These are phyloP conservation scores for Aspidiotus rigidus DNA, from an alignment of 2,888 invertebrate genomes.

Conservation along the genomic window DNA sequence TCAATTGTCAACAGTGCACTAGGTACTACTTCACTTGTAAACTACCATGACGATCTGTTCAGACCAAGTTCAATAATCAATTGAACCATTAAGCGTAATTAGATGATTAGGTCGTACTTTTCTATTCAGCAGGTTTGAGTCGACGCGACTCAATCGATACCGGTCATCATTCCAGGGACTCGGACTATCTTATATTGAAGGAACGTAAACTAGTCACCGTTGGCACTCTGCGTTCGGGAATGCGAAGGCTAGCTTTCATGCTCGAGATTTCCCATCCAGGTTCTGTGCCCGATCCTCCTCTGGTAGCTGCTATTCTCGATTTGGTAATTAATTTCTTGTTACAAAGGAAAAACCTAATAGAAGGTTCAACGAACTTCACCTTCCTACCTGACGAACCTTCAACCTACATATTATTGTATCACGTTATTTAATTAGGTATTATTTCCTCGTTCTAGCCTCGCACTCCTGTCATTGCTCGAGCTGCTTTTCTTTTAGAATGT, in stretches of 20 bases:
- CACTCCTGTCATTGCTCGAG: slow-evolving; percentile 86
- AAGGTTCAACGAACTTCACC: background rate
- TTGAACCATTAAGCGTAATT: too few species aligned
- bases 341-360: background rate
- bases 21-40: too few species aligned
- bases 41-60: too few species aligned
- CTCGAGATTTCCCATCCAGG: slow-evolving; percentile 94
- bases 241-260: slow-evolving; percentile 80
- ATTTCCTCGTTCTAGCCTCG: slow-evolving; percentile 55
- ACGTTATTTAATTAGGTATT: too few species aligned
- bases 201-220: slow-evolving; percentile 76
- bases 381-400: background rate
- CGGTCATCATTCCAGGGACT: slow-evolving; percentile 68
- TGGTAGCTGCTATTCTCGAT: slow-evolving; percentile 87
- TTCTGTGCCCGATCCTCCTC: slow-evolving; percentile 87
- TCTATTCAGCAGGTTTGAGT: slow-evolving; percentile 52
- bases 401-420: too few species aligned
- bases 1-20: too few species aligned
- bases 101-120: too few species aligned
- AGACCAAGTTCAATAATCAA: too few species aligned
- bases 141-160: slow-evolving; percentile 74
- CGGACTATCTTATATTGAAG: slow-evolving; percentile 78
- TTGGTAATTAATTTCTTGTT: slow-evolving; percentile 54
- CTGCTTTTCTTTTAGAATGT: slow-evolving; percentile 86
- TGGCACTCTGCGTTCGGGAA: slow-evolving; percentile 72